Evolutionary conservation across 2,888 invertebrate genomes (phyloP).

Genomic region (Cerastoderma edule): DNA sequence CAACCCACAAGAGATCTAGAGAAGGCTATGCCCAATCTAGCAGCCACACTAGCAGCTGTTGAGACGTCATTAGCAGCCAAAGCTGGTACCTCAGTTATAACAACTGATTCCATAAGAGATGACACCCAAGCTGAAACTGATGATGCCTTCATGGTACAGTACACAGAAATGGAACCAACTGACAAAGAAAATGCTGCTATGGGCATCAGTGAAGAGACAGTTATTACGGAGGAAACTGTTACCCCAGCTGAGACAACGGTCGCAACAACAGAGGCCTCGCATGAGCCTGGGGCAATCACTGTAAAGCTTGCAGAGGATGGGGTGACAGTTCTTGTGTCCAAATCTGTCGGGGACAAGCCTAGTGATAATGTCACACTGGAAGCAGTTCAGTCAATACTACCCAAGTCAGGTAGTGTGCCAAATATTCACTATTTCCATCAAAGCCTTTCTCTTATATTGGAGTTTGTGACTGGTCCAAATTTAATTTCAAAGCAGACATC

Average conservation of each 20-base stretch:
- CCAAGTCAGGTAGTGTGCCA: background rate
- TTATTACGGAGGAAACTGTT: background rate
- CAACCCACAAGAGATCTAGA: constrained; percentile 2
- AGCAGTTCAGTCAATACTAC: constrained; percentile 57
- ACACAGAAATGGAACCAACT: background rate
- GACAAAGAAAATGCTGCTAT: background rate
- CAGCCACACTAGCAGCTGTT: constrained; percentile 17
- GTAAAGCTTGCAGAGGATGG: constrained; percentile 7
- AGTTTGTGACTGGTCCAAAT: no score
- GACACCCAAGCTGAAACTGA: background rate
- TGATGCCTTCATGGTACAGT: background rate
- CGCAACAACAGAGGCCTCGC: constrained; percentile 28
- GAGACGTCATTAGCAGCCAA: constrained; percentile 2
- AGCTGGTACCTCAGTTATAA: background rate
- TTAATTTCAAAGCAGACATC: no score
- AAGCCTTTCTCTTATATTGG: no score
- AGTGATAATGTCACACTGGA: constrained; percentile 52
- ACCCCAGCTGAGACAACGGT: background rate
- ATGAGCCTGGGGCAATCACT: constrained; percentile 13
- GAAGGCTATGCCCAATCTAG: constrained; percentile 13
- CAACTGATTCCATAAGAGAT: background rate
- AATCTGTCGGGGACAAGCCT: background rate
- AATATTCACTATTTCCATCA: no score
- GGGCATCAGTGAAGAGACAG: constrained; percentile 4
- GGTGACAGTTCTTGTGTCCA: background rate